Base-by-base conservation (phyloP, 2,797 vertebrate genomes). In the Astyanax mexicanus region DNA sequence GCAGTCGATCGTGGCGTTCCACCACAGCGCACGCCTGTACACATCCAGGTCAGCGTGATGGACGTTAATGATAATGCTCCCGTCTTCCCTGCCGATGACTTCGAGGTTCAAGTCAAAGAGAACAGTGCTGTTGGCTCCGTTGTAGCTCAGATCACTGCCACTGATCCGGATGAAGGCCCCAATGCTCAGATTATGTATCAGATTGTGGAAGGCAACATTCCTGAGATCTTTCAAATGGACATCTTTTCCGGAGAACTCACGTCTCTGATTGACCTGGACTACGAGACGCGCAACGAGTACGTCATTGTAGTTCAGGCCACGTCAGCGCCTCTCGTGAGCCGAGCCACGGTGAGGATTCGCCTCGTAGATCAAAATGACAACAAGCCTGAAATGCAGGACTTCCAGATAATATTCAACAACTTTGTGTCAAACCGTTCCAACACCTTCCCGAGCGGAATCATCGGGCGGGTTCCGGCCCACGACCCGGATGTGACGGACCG, bases 151-250 rank as follows among this genome's bases (percentile, higher is more conserved):
- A 98, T 99, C 81, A 98, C 97, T 0, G 98, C 98, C 0, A 84
- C 95, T 0, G 98, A 99, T 86, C 98, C 97, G 0, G 98, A 99
- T 10, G 98, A 99, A 77, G 98, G 98, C 0, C 89, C 95, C 58
- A 97, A 99, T 1, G 97, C 98, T 60, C 98, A 99, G 81, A 96
- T 99, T 72, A 99, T 99, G 97, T 99, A 99, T 80, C 98, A 99
- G 80, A 99, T 99, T 0, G 97, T 99, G 67, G 98, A 99, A 86
- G 98, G 98, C 19, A 99, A 99, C 87, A 98, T 99, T 82, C 98
- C 97, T 0, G 98, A 99, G 89, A 96, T 99, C 83, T 99, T 99
- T 83, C 98, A 99, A 86, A 97, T 99, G 98, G 98, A 99, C 87
- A 99, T 99, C 77, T 99, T 99, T 88, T 99, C 98, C 15, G 98